Conservation (phyloP, 1,140 invertebrate species). For the Leptoteleia sp. region DNA sequence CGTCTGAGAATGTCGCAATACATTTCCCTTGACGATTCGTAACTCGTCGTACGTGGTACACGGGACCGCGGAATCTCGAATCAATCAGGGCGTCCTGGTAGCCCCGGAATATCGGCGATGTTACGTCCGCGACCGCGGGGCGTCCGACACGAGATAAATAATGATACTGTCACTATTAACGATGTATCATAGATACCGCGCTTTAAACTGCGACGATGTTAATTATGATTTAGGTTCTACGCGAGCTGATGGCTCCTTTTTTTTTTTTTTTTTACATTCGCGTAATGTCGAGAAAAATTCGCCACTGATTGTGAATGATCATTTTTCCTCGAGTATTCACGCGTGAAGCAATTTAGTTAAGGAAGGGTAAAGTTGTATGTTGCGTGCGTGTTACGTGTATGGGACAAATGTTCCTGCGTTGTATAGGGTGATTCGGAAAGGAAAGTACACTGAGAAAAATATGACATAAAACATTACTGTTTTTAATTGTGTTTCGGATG, state of each 20-base stretch:
- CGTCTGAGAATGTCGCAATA: constrained; percentile 63
- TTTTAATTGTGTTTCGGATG: too few species aligned
- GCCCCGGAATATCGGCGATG: constrained; percentile 21
- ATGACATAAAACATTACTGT: too few species aligned
- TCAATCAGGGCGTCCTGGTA: constrained; percentile 46
- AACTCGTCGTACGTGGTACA: constrained; percentile 33
- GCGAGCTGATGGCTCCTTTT: background rate
- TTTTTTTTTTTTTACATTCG: background rate
- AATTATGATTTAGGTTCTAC: constrained; percentile 54
- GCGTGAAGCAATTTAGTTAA: too few species aligned
- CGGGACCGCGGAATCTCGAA: constrained; percentile 39
- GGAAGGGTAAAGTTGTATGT: too few species aligned
- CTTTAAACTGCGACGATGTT: constrained; percentile 48
- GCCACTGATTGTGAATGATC: too few species aligned
- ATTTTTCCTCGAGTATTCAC: too few species aligned
- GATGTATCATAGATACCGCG: constrained; percentile 47
- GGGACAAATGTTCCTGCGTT: too few species aligned
- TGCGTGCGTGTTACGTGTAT: too few species aligned
- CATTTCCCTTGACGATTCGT: constrained; percentile 48
- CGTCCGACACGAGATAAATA: constrained; percentile 54
- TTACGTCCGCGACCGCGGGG: constrained; percentile 6
- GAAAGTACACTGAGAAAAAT: too few species aligned
- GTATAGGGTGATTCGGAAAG: too few species aligned
- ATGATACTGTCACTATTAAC: constrained; percentile 49
- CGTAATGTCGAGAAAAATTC: too few species aligned